These are phyloP conservation scores for Rallus crepitans DNA, from an alignment of 2,797 vertebrate genomes.

Conservation along the genomic window DNA sequence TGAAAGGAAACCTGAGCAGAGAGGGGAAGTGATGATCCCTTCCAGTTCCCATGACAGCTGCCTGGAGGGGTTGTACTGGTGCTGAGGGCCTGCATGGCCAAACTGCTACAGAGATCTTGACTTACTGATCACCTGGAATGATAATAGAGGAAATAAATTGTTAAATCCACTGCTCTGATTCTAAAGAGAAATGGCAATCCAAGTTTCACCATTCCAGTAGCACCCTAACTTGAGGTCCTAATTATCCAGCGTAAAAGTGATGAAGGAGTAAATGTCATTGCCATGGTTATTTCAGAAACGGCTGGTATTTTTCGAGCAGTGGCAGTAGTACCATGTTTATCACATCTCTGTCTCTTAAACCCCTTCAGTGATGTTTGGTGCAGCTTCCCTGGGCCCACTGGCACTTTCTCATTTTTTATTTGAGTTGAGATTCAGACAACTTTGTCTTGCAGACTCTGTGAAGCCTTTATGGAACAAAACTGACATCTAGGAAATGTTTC, in stretches of 20 bases:
- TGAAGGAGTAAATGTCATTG: background rate
- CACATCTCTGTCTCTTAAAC: background rate
- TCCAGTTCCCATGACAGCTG: rapidly evolving
- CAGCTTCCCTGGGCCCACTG: background rate
- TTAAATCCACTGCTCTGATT: background rate
- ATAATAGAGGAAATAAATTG: background rate
- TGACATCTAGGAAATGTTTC: background rate
- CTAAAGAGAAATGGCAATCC: background rate
- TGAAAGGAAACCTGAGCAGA: background rate
- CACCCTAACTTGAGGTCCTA: background rate
- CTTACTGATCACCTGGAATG: background rate
- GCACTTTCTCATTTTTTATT: background rate
- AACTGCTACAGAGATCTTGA: background rate
- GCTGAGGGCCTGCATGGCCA: background rate
- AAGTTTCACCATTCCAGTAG: background rate
- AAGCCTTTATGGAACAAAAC: background rate
- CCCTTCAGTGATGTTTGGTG: rapidly evolving
- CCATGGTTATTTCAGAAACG: background rate
- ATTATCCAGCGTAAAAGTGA: background rate
- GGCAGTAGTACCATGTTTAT: background rate
- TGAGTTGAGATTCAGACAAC: background rate
- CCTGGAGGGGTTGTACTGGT: background rate
- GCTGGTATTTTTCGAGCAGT: background rate
- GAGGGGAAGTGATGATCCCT: background rate
- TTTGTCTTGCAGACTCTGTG: background rate